Evolutionary conservation across 2,113 vertebrate genomes (phyloP), one percentile per base, ranked within the genome.

Genomic region (Crotalus horridus): DNA sequence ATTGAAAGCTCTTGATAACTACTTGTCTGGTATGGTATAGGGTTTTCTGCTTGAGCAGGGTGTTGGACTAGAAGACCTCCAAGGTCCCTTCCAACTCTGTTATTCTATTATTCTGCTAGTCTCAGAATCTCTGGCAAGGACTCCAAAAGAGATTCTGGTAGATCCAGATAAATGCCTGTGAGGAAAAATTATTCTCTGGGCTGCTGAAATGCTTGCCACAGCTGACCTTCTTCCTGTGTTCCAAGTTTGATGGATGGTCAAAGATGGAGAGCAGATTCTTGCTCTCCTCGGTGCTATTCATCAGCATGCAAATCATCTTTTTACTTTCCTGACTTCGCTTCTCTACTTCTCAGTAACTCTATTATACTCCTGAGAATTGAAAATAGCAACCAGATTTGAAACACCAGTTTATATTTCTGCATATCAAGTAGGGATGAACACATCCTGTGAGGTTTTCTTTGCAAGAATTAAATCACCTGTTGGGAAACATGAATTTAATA

Each of bases 311-410:
- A 55, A 56, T 39, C 29, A 33, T 39, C 15, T 81, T 81, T 20
- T 55, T n/a, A 88, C 87, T 55, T n/a, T 88, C n/a, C n/a, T 56
- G 53, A 21, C 87, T 33, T 88, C 17, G 3, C 3, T 12, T 89
- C 39, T 24, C 81, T 93, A 26, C 93, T 93, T 93, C 23, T 94
- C n/a, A 39, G 85, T 5, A 90, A 26, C 11, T 33, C 91, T 58
- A 61, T 92, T 88, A 56, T 51, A 87, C 46, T 87, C 9, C 56
- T 89, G 53, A 1, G 13, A 90, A 90, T 87, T 46, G 46, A n/a
- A 74, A 74, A 53, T 51, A 74, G 61, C 53, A 33, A 10, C 29
- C 21, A 12, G n/a, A 51, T 17, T 51, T 53, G 46, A 87, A 51
- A 26, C 85, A 48, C 43, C 69, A 20, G 15, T 10, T 90, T 29